Conservation (phyloP, 2,888 invertebrate genomes). For the Perizoma affinitatum region DNA sequence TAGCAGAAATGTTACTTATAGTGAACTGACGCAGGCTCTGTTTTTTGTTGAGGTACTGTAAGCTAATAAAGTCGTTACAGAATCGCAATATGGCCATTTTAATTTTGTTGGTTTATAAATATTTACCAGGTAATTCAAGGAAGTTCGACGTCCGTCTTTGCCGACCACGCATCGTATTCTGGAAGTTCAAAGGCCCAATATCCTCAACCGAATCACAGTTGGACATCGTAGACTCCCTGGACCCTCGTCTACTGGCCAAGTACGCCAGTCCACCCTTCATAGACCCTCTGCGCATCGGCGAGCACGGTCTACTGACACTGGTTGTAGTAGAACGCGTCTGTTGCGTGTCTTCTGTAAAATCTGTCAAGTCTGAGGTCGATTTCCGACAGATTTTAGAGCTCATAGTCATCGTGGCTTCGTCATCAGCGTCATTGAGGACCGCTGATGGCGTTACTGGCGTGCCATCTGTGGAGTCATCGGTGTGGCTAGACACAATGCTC, state of each 20-base stretch:
- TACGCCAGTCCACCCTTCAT: conserved; percentile 89
- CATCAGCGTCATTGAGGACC: conserved; percentile 70
- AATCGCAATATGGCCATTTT: too few relatives aligned
- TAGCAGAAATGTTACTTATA: too few relatives aligned
- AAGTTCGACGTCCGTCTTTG: conserved; percentile 94
- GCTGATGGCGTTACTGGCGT: conserved; percentile 74
- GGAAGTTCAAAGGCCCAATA: conserved; percentile 91
- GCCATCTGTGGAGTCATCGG: conserved; percentile 74
- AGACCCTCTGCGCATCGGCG: conserved; percentile 88
- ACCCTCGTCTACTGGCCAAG: conserved; percentile 93
- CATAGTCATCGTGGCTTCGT: conserved; percentile 74
- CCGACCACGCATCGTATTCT: conserved; percentile 89
- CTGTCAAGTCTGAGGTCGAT: conserved; percentile 90
- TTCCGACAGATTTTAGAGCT: conserved; percentile 85
- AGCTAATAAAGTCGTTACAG: too few relatives aligned
- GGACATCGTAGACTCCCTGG: conserved; percentile 90
- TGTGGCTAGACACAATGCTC: conserved; percentile 79
- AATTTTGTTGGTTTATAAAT: too few relatives aligned
- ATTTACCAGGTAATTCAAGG: conserved; percentile 91
- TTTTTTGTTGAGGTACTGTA: too few relatives aligned
- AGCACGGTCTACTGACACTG: conserved; percentile 85
- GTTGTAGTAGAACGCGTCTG: conserved; percentile 82
- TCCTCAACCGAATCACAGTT: conserved; percentile 88
- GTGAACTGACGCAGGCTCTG: too few relatives aligned
- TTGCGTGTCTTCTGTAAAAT: conserved; percentile 84